Evolutionary conservation across 2,888 invertebrate species (phyloP), one percentile per base, ranked within the genome.

Genomic region (Nomada flava): DNA sequence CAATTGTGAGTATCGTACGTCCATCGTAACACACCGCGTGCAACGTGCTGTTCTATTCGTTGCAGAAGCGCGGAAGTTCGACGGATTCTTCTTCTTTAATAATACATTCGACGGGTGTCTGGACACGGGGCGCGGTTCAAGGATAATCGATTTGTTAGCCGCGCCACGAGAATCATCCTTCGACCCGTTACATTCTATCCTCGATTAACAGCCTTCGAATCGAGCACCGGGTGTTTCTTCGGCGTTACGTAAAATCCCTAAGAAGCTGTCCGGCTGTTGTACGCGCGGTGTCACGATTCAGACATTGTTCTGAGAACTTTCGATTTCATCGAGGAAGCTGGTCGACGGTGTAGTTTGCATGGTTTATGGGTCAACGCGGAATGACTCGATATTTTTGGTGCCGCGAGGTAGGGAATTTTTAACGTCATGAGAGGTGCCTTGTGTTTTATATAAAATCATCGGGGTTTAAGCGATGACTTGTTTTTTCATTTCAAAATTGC

Each of bases 1-100:
- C 79, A 77, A 63, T 69, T 69, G 80, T 83, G 86, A 82, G 80
- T 88, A 86, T 86, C 85, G 85, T 77, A 79, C 76, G 60, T 62
- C 71, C 76, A 76, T 83, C 76, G 81, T 82, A 82, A 83, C 82
- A 79, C 75, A 72, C 71, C 76, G 79, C 76, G 72, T 76, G 78
- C 71, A 75, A 76, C 76, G 72, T 76, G 78, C 84, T 79, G 84
- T 80, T 76, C 79, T 44, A 64, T 83, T 87, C 82, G 84, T 87
- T 87, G 79, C 76, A 77, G 81, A 82, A 80, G 75, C 73, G 71
- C 79, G 67, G 84, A 85, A 83, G 85, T 79, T 71, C 76, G 68
- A 78, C 70, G 69, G 69, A 79, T 85, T 80, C 82, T 75, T 74
- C 29, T 29, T 29, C 60, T 20, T 64, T 75, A 79, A 79, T 79